phyloP scores from a whole-genome alignment of 2,888 invertebrate species.

The Eupithecia subumbrata region DNA sequence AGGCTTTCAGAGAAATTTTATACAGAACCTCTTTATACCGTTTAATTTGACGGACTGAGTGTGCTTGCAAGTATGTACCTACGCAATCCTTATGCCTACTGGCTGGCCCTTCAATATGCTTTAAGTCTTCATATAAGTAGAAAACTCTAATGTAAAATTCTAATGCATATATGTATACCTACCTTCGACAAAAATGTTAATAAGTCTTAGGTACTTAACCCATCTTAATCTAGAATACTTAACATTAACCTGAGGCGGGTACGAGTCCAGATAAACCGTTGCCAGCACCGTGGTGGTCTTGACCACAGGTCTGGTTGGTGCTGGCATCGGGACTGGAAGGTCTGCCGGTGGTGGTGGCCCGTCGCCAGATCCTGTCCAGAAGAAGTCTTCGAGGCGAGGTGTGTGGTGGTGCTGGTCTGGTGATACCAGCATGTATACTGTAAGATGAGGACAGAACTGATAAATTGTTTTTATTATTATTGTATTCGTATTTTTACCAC shows the following conservation, averaged over 20 bases:
- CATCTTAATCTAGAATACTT: constrained; percentile 41
- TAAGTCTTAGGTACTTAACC: not conserved
- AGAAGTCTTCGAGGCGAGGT: constrained; percentile 91
- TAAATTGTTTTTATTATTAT: not conserved
- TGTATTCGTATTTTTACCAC: too few relatives aligned
- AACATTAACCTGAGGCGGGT: constrained; percentile 71
- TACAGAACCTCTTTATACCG: not conserved
- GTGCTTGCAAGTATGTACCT: too few relatives aligned
- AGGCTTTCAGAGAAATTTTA: not conserved
- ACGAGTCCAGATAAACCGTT: constrained; percentile 87
- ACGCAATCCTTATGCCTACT: too few relatives aligned
- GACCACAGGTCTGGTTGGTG: constrained; percentile 80
- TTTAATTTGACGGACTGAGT: too few relatives aligned
- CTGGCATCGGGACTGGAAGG: constrained; percentile 70
- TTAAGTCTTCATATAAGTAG: not conserved
- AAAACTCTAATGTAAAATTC: too few relatives aligned
- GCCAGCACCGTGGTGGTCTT: constrained; percentile 88
- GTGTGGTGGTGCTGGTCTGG: constrained; percentile 73
- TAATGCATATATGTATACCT: not conserved
- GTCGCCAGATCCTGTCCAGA: constrained; percentile 95
- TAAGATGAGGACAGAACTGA: not conserved
- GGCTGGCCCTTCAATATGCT: not conserved
- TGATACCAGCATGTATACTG: constrained; percentile 75
- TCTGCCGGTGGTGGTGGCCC: constrained; percentile 86
- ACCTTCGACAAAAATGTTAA: not conserved